Conservation (phyloP, 2,797 vertebrate species). For the Nyctalus aviator region DNA sequence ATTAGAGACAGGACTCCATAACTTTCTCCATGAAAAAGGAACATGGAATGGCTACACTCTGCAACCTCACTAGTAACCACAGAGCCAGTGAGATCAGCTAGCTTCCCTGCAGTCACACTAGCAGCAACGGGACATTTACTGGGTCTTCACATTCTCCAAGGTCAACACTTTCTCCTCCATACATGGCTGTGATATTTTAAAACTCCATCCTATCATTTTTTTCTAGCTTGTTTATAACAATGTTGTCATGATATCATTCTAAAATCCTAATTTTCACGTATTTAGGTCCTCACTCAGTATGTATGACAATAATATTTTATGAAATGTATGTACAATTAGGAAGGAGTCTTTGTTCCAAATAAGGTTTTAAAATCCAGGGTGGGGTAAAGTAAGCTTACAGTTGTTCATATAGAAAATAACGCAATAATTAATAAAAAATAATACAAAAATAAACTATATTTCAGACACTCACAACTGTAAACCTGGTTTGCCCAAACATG, state of each 20-base stretch:
- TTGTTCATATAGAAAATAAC: background rate
- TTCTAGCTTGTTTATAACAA: background rate
- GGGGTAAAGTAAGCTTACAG: background rate
- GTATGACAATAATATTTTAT: background rate
- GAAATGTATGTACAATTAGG: background rate
- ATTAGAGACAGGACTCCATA: background rate
- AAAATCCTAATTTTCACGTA: background rate
- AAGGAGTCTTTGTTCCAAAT: background rate
- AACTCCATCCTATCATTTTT: background rate
- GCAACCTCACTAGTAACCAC: background rate
- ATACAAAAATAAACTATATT: background rate
- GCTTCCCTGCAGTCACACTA: background rate
- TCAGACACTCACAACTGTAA: background rate
- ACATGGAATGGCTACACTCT: background rate
- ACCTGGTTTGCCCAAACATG: background rate
- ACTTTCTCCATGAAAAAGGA: constrained; percentile 2
- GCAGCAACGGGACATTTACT: rapidly evolving
- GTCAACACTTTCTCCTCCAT: background rate
- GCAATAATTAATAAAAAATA: background rate
- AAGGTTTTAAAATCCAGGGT: background rate
- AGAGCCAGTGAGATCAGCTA: rapidly evolving
- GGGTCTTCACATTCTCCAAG: background rate
- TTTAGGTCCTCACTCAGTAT: background rate
- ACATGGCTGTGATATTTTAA: background rate
- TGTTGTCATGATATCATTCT: background rate